A percentile compares a stretch with the other conserved stretches of the same genome.
Evolutionary conservation across 2,113 vertebrate species (phyloP).

Genomic region (Butorides virescens): DNA sequence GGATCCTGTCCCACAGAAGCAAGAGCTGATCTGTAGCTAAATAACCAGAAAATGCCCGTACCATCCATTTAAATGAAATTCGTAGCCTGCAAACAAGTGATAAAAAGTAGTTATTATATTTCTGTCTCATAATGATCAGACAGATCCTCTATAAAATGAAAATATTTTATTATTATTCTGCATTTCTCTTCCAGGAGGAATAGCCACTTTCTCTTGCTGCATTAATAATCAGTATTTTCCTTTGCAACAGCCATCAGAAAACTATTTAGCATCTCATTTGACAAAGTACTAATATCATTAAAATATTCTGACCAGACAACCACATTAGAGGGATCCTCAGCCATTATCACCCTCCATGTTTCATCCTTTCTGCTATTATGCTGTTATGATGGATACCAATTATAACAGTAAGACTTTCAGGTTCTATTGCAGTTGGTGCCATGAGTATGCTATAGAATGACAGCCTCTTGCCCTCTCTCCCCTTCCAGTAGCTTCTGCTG

Average conservation of each 20-base stretch:
- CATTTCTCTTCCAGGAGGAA: not conserved
- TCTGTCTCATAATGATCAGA: not conserved
- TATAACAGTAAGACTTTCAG: not conserved
- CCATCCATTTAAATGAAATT: constrained; percentile 99
- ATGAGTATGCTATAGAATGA: not conserved
- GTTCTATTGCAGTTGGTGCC: not conserved
- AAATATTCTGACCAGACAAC: not conserved
- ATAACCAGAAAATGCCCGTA: constrained; percentile 95
- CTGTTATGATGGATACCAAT: not conserved
- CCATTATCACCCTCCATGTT: not conserved
- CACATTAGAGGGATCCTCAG: not conserved
- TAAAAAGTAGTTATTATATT: not conserved
- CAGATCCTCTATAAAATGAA: not conserved
- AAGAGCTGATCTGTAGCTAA: constrained; percentile 96
- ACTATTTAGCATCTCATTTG: not conserved
- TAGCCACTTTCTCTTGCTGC: not conserved
- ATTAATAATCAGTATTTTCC: not conserved
- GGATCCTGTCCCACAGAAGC: constrained; percentile 95
- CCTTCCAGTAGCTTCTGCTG: not conserved
- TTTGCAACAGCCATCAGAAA: not conserved
- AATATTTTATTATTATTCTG: not conserved
- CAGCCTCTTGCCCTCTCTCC: not conserved
- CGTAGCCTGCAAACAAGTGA: constrained; percentile 79
- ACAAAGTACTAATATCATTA: not conserved
- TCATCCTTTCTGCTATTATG: not conserved